A percentile compares a stretch with the other conserved stretches of the same genome.
These are phyloP conservation scores for Ceyx margarethae DNA, from an alignment of 2,113 vertebrate genomes.

Conservation along the genomic window DNA sequence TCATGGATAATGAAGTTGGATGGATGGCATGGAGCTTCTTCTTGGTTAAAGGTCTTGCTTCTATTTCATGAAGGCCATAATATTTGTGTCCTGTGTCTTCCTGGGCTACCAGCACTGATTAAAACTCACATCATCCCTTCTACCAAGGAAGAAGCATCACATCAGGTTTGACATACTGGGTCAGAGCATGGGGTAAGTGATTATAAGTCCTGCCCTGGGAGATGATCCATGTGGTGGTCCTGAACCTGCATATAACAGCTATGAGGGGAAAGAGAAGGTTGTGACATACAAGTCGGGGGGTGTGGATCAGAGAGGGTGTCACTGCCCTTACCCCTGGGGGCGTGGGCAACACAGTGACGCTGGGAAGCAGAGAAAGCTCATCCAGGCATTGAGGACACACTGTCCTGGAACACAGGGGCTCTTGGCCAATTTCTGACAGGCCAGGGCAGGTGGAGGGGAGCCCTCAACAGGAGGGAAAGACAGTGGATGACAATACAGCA, in stretches of 20 bases:
- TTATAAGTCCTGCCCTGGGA: not conserved
- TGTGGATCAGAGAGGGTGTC: not conserved
- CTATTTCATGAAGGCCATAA: not conserved
- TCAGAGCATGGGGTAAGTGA: accelerated
- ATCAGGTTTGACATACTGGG: not conserved
- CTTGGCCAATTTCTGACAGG: not conserved
- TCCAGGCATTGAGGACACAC: not conserved
- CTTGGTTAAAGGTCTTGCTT: not conserved
- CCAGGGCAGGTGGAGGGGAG: not conserved
- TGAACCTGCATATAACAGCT: not conserved
- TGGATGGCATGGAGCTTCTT: not conserved
- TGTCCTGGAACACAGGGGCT: not conserved
- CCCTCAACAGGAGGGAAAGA: not conserved
- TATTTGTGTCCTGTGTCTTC: not conserved
- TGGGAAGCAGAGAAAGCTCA: not conserved
- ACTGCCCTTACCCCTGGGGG: not conserved
- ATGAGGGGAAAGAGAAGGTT: not conserved
- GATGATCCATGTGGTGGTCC: not conserved
- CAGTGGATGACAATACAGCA: not conserved
- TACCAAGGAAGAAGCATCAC: not conserved
- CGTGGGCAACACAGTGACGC: accelerated
- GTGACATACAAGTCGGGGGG: not conserved
- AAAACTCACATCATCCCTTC: not conserved
- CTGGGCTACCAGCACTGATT: not conserved
- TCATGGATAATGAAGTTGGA: accelerated